Base-by-base conservation (phyloP, 2,888 invertebrate species). In the Pachycephus smyrnensis region DNA sequence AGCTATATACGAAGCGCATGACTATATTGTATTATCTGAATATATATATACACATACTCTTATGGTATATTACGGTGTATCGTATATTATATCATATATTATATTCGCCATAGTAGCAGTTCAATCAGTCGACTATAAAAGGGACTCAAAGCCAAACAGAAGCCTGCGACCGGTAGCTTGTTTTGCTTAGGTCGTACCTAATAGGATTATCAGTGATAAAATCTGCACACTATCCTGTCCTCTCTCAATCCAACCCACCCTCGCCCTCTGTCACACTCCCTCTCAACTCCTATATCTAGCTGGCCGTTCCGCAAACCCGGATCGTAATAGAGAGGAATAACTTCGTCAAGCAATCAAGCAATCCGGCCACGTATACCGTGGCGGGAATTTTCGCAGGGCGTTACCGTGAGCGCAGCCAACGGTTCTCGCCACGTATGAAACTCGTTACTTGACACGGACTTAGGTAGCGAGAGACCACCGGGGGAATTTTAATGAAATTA, bases 71-170 rank as follows among this genome's bases (percentile, higher is more conserved):
- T 55, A 55, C 55, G 6, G 23, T 55, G 9, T 55, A 55, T 9
- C 9, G 23, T 55, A 55, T 55, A 55, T 23, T 55, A 23, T 23
- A 55, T 55, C 55, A 23, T 55, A 23, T 55, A 9, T 15, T 23
- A 55, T 55, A 55, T 55, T 15, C 55, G 55, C 23, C 23, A 55
- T 55, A 40, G 40, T 15, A 55, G 55, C 55, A 55, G 76, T 73
- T 76, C 79, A 79, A 79, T 79, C 79, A 76, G 76, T 68, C 74
- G 69, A 73, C 74, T 76, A 79, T 79, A 79, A 79, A 79, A 79
- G 79, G 79, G 76, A 73, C 76, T 68, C 69, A 73, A 73, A 79
- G 76, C 79, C 73, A 79, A 79, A 79, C 76, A 76, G 37, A 74
- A 79, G 74, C 40, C n/a, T 37, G 69, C 33, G 74, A 23, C 74